Base-by-base conservation (phyloP, 2,888 invertebrate species). In the Trypoxylon attenuatum region DNA sequence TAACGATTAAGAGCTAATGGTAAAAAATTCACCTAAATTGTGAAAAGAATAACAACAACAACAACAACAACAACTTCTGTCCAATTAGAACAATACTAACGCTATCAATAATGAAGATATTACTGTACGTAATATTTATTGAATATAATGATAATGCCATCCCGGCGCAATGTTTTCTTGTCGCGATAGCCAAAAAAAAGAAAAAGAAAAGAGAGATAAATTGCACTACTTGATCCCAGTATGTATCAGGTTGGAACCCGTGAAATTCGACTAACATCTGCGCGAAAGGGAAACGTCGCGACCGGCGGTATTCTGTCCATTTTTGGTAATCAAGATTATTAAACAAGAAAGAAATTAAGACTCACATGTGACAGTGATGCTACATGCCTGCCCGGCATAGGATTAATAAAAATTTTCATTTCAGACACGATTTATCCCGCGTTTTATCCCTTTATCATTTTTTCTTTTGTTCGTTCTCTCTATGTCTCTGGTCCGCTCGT, bases 51-150 rank as follows among this genome's bases (percentile, higher is more conserved):
- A 15, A 43, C 51, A 49, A 49, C 33, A 25, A 45, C 42, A n/a
- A 46, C 4, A 71, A 56, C 67, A 76, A 53, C 19, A 76, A 76
- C 79, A 78, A 82, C 81, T 84, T 82, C 84, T 84, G 85, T 84
- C 85, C 84, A 84, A 82, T 82, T 84, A 84, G 82, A 85, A 84
- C 84, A 84, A 84, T 84, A 84, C 81, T 79, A 78, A 77, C 78
- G 77, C 76, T 80, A 83, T 78, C 71, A 74, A 73, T 81, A 79
- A 82, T 73, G 70, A 80, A 74, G 74, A 75, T 71, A 77, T 76
- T 79, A 79, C 74, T 80, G 73, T 80, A 80, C 79, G 80, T 83
- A 83, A 83, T 81, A 83, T 84, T 84, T 84, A 83, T 84, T 82
- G 80, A 81, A 73, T 80, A 77, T 81, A 79, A 76, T 75, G 77